Evolutionary conservation across 2,113 vertebrate genomes (phyloP), one percentile per base, ranked within the genome.

Genomic region (Hemibagrus wyckioides): DNA sequence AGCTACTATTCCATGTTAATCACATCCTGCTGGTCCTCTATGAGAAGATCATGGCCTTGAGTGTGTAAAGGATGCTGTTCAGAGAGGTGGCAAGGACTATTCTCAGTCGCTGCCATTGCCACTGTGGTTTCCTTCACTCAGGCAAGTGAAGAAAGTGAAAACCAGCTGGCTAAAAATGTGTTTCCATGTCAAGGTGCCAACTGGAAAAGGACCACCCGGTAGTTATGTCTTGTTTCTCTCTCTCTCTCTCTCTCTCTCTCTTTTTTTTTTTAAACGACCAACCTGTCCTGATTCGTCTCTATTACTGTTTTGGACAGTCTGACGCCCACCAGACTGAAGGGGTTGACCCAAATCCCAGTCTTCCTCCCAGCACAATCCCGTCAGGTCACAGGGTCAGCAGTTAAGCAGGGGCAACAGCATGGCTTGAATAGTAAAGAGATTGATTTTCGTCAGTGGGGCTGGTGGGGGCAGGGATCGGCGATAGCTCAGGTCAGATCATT

Each of bases 1-100:
- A 90, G 93, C 91, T 93, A 95, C 95, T 93, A 93, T 41, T 84
- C 90, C 91, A 91, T 93, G 92, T 88, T 94, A 94, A 94, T 95
- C 88, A 75, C 75, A 69, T 85, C 52, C 89, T 90, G 77, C 85
- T 86, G 87, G 48, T 82, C 82, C 87, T 39, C 4, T 61, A 71
- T 81, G 14, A 87, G 85, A 83, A 81, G 77, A 82, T 85, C 56
- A 54, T 59, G 63, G 44, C n/a, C 44, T 52, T 57, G 48, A 80
- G 44, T 80, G 61, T 80, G 61, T 25, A 39, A 36, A 50, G 48
- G 36, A 86, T 67, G 76, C 75, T 39, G 23, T 61, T 56, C 30
- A 7, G 23, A 80, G 85, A 80, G 77, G 10, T 80, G 19, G 30
- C 4, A 80, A 80, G 19, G 41, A 48, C 84, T 36, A 5, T 17